phyloP scores from a whole-genome alignment of 2,113 vertebrate species.

The Cairina moschata region DNA sequence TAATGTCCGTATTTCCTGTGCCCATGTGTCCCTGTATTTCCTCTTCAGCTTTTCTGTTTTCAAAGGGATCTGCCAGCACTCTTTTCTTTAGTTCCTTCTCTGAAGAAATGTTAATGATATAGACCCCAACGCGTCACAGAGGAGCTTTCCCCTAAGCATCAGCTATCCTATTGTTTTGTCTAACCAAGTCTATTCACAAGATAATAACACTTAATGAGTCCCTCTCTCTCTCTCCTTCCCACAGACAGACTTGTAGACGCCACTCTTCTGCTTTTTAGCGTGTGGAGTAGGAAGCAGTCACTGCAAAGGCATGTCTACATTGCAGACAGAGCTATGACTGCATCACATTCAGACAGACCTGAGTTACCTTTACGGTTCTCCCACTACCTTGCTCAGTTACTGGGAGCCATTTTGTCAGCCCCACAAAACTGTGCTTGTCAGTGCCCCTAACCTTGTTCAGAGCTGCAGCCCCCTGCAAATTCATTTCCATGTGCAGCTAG shows the following conservation, averaged over 20 bases:
- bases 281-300: constrained; percentile 23
- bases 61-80: not conserved
- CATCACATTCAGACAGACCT: not conserved
- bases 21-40: not conserved
- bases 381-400: not conserved
- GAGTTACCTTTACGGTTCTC: not conserved
- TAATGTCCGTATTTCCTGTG: not conserved
- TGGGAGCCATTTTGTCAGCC: not conserved
- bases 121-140: constrained; percentile 15
- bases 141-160: constrained; percentile 35
- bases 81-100: not conserved
- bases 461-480: not conserved
- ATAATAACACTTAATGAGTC: constrained; percentile 66
- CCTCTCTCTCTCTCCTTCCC: constrained; percentile 35
- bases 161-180: constrained; percentile 56
- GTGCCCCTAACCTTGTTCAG: not conserved
- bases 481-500: not conserved
- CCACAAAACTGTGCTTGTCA: not conserved
- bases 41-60: not conserved
- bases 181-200: constrained; percentile 59
- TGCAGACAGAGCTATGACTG: constrained; percentile 2
- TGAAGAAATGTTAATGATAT: constrained; percentile 2
- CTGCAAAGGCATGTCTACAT: constrained; percentile 29
- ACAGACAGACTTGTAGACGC: constrained; percentile 61
- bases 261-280: constrained; percentile 1